Percentiles rank a stretch among this genome's conserved stretches.
phyloP scores from a whole-genome alignment of 92 coral and sea anemone species.

The Hydrozoanthus gracilis region DNA sequence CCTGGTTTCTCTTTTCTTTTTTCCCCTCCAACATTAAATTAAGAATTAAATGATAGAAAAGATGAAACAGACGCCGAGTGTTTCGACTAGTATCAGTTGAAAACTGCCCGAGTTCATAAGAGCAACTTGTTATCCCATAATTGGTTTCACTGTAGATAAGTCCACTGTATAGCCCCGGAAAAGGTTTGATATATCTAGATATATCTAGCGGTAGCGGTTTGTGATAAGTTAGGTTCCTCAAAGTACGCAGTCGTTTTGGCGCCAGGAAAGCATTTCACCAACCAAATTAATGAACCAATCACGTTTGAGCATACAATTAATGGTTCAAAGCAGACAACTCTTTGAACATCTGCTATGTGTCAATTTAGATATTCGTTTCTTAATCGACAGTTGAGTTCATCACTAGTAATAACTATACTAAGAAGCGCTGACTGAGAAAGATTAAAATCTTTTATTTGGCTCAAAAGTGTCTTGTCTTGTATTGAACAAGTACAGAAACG shows the following conservation, averaged over 20 bases:
- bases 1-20: not conserved
- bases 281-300: slow-evolving; percentile 12
- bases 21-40: too few species aligned
- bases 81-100: not conserved
- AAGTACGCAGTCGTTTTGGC: slow-evolving; percentile 14
- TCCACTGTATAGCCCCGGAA: slow-evolving; percentile 9
- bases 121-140: not conserved
- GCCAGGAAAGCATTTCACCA: slow-evolving; percentile 34
- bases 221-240: slow-evolving; percentile 4
- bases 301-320: not conserved
- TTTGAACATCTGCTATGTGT: not conserved
- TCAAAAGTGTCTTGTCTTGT: too few species aligned
- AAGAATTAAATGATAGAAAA: not conserved
- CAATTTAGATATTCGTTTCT: too few species aligned
- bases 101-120: not conserved
- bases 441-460: too few species aligned
- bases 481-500: too few species aligned
- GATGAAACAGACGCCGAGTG: too few species aligned
- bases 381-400: too few species aligned
- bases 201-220: slow-evolving; percentile 33
- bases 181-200: not conserved
- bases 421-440: too few species aligned
- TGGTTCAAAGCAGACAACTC: not conserved
- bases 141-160: not conserved
- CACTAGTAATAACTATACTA: too few species aligned